These are phyloP conservation scores for Achroia grisella DNA, from an alignment of 1,140 invertebrate species.

Conservation along the genomic window DNA sequence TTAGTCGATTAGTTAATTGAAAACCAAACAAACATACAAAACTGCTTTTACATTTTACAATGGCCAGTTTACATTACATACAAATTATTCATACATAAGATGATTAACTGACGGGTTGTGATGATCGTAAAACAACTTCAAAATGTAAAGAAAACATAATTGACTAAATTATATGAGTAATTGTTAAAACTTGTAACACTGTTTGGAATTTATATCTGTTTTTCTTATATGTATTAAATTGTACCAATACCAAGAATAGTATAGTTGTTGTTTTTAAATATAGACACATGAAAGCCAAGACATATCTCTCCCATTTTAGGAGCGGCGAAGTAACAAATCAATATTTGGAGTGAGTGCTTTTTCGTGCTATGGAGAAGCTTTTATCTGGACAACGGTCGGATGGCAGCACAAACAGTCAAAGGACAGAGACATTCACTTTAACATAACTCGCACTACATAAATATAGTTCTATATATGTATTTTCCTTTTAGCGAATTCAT, in stretches of 20 bases:
- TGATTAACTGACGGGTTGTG: no score
- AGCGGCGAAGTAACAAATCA: conserved; percentile 68
- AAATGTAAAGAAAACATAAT: no score
- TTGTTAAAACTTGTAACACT: no score
- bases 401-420: conserved; percentile 62
- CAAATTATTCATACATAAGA: no score
- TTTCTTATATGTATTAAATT: no score
- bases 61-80: no score
- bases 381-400: conserved; percentile 70
- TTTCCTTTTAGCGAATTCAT: conserved; percentile 1
- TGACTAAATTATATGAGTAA: no score
- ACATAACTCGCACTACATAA: conserved; percentile 31
- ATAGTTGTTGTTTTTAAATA: conserved; percentile 12
- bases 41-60: no score
- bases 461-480: not conserved
- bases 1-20: no score
- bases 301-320: conserved; percentile 50
- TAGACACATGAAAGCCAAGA: conserved; percentile 25
- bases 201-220: no score
- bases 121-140: no score
- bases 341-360: conserved; percentile 72
- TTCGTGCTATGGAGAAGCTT: conserved; percentile 72
- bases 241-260: not conserved
- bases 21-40: no score
- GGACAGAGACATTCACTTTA: conserved; percentile 65